A percentile compares a stretch with the other conserved stretches of the same genome.
Evolutionary conservation across 2,113 vertebrate genomes (phyloP).

Genomic region (Terrapene triunguis): DNA sequence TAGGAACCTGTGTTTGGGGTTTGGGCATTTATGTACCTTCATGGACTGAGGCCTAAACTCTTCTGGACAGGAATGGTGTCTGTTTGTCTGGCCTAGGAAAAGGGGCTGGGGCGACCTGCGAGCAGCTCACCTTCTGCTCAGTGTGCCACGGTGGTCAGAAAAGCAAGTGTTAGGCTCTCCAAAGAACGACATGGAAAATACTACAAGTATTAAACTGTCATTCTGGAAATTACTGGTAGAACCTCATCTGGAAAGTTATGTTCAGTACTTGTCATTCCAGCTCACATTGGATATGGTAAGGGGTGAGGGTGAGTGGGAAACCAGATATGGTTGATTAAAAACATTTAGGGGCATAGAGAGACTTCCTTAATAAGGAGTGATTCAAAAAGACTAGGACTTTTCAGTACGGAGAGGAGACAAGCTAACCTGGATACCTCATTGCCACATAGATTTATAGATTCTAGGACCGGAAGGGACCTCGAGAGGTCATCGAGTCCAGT

Average conservation of each 20-base stretch:
- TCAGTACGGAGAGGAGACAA: neutral
- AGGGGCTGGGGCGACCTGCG: neutral
- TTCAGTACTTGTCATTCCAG: too few species aligned
- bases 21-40: neutral
- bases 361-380: too few species aligned
- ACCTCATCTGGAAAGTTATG: too few species aligned
- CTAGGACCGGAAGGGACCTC: too few species aligned
- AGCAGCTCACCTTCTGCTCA: neutral
- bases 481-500: too few species aligned
- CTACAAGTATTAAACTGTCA: neutral
- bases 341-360: too few species aligned
- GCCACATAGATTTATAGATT: neutral
- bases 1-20: neutral
- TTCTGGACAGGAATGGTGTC: neutral
- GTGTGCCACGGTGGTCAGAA: neutral
- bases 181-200: neutral
- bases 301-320: too few species aligned
- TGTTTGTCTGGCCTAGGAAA: neutral
- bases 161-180: neutral
- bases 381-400: too few species aligned
- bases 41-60: neutral
- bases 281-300: too few species aligned
- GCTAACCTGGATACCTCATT: neutral
- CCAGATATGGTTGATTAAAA: too few species aligned
- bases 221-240: too few species aligned